These are phyloP conservation scores for Thoracochromis brauschi DNA, from an alignment of 2,113 vertebrate species.

Conservation along the genomic window DNA sequence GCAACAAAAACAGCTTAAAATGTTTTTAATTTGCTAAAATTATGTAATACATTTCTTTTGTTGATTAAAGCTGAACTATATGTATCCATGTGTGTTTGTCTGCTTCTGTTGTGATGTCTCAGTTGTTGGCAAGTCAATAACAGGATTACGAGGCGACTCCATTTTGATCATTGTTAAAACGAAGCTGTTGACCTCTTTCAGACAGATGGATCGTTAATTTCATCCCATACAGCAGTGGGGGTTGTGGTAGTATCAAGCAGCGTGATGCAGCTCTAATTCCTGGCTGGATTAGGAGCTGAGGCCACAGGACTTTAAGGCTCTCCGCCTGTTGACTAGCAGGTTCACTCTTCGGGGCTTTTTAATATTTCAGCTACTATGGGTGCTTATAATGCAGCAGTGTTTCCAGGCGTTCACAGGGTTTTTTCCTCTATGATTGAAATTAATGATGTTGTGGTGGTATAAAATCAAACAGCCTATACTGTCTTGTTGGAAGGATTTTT, in stretches of 20 bases:
- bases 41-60: not conserved
- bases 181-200: not conserved
- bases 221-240: not conserved
- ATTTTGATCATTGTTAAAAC: not conserved
- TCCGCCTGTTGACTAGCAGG: not conserved
- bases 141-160: not conserved
- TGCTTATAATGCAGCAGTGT: not conserved
- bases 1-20: not conserved
- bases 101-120: not conserved
- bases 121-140: not conserved
- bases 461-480: not conserved
- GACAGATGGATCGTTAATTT: not conserved
- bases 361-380: not conserved
- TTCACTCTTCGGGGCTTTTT: not conserved
- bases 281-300: constrained; percentile 24
- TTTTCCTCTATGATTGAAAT: not conserved
- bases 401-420: not conserved
- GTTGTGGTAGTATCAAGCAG: not conserved
- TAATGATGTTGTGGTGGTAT: not conserved
- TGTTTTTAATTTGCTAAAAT: not conserved
- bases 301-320: not conserved
- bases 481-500: not conserved
- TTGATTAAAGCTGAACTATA: not conserved
- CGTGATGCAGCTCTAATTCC: constrained; percentile 25
- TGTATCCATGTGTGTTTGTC: not conserved